Evolutionary conservation across 1,140 invertebrate species (phyloP), one percentile per base, ranked within the genome.

Genomic region (Homalodisca vitripennis): DNA sequence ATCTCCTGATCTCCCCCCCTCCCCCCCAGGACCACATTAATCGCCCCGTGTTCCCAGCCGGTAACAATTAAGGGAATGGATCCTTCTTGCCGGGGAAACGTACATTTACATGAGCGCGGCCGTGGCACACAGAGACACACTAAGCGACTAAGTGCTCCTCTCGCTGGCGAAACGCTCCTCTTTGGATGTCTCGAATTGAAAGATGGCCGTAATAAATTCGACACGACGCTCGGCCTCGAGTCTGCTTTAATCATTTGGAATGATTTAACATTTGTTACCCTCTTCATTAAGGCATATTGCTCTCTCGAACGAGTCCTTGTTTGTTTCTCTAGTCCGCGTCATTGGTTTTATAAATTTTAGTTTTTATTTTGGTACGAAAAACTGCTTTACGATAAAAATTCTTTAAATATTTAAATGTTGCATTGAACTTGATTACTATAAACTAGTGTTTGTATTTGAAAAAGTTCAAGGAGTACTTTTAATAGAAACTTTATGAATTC

Each of bases 51-150:
- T 20, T 51, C 48, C 3, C 48, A 22, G 48, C 48, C 48, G 22
- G 48, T 22, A 51, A 20, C 48, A 51, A 51, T 51, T 51, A 51
- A 51, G 48, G 48, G 48, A 51, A 51, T 51, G 48, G 48, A 51
- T n/a, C 48, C 22, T 51, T 51, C 48, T 14, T 51, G 14, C 22
- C 22, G 48, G 3, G 48, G 48, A 51, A 51, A 51, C 48, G 22
- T 51, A 22, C 14, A 51, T 51, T 51, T 51, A 51, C 48, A 51
- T 51, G 48, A n/a, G n/a, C n/a, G n/a, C n/a, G n/a, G n/a, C n/a
- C n/a, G n/a, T n/a, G 48, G 22, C 48, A 51, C 48, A 51, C 22
- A 20, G 48, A 51, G 22, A 6, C 34, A 41, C 48, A 51, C 48
- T 51, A 14, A n/a, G n/a, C 48, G 6, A 3, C 48, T 51, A 51